A percentile compares a stretch with the other conserved stretches of the same genome.
These are phyloP conservation scores for Pygathrix nemaeus DNA, from an alignment of 2,113 vertebrate genomes.

Conservation along the genomic window DNA sequence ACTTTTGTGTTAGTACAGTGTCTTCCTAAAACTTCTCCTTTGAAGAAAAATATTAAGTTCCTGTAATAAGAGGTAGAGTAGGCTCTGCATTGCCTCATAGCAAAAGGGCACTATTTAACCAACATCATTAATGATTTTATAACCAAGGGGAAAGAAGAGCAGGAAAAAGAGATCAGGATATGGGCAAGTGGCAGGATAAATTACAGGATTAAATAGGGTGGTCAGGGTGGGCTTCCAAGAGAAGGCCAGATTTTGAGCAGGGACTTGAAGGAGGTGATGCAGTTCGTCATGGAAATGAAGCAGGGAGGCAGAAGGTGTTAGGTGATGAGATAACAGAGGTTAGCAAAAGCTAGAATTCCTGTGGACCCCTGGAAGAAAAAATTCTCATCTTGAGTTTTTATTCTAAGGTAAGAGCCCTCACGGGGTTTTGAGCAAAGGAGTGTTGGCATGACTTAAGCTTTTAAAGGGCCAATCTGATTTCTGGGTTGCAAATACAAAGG, in stretches of 20 bases:
- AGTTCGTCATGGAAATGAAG: neutral
- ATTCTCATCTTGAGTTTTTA: neutral
- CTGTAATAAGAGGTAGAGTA: neutral
- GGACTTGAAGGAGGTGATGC: neutral
- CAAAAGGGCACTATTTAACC: neutral
- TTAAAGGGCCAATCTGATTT: neutral
- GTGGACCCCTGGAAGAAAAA: neutral
- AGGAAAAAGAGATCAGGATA: neutral
- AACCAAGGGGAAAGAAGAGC: neutral
- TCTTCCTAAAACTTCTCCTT: conserved; percentile 17
- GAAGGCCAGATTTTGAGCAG: neutral
- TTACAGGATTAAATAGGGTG: neutral
- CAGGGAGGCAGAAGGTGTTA: neutral
- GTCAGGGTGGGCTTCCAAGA: neutral
- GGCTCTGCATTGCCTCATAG: neutral
- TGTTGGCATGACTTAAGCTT: neutral
- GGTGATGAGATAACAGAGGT: neutral
- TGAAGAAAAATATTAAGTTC: neutral
- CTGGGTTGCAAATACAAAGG: neutral
- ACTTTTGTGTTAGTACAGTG: neutral
- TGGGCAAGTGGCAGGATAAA: neutral
- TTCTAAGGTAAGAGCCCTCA: neutral
- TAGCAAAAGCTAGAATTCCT: neutral
- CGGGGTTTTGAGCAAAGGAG: neutral
- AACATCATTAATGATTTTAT: neutral